These are phyloP conservation scores for Danio kyathit DNA, from an alignment of 2,797 vertebrate species.

Conservation along the genomic window DNA sequence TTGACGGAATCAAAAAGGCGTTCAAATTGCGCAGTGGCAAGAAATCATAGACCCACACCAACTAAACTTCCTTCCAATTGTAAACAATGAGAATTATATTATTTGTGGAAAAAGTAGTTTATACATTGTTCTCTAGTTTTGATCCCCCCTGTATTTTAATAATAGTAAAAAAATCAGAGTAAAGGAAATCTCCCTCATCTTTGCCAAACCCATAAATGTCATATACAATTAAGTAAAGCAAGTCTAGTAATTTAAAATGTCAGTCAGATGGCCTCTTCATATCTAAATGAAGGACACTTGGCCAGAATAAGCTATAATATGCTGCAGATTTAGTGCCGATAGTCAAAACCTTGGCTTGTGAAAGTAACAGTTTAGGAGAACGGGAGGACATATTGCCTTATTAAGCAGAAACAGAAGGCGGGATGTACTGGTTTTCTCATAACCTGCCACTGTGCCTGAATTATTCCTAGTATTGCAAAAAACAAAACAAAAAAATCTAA, in stretches of 20 bases:
- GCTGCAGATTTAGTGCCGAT: constrained; percentile 11
- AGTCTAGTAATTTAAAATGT: constrained; percentile 6
- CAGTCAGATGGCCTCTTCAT: not conserved
- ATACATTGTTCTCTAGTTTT: no score
- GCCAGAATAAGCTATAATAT: constrained; percentile 22
- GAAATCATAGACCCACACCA: no score
- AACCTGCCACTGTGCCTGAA: not conserved
- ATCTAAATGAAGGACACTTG: constrained; percentile 11
- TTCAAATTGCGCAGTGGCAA: no score
- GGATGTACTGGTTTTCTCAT: not conserved
- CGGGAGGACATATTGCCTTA: not conserved
- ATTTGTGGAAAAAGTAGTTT: no score
- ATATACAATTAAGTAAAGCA: constrained; percentile 1
- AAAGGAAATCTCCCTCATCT: not conserved
- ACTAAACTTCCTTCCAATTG: no score
- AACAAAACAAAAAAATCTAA: no score
- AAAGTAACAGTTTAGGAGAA: not conserved
- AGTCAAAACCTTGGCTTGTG: constrained; percentile 19
- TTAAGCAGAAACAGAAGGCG: constrained; percentile 4
- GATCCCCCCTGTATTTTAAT: no score
- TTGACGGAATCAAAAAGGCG: no score
- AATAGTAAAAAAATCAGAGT: not conserved
- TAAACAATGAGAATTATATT: no score
- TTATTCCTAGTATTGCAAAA: not conserved
- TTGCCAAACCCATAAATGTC: constrained; percentile 23